Evolutionary conservation across 2,797 vertebrate species (phyloP), one percentile per base, ranked within the genome.

Genomic region (Cossypha caffra): DNA sequence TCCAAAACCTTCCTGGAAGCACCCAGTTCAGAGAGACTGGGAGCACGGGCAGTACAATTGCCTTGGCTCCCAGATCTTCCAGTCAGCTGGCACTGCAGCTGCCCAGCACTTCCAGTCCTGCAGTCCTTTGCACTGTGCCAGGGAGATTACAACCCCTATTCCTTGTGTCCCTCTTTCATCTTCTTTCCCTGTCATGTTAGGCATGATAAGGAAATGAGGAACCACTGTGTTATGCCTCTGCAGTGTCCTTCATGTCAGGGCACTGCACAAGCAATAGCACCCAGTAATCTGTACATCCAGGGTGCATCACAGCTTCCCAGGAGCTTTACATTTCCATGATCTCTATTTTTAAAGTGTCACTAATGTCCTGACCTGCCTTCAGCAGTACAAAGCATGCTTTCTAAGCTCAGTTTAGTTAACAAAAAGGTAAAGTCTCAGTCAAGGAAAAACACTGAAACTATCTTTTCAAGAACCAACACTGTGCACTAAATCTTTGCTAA

Each of bases 361-460:
- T 31, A 23, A 8, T 68, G 5, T 28, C 11, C 45, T 47, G 29
- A 45, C 11, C 12, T 18, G 26, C 25, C 61, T 45, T 73, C 66
- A 58, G 26, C 45, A 47, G 45, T 3, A 68, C 5, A 68, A 80
- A 68, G 31, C 5, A 3, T 26, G 9, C 2, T 26, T 1, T 26
- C 43, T 48, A 16, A n/a, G 28, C 23, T 86, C 67, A 58, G 33
- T 48, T 38, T 16, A 52, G 13, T 17, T 69, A 42, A 64, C 37
- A 51, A 77, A 76, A 76, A 63, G 4, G 4, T 58, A 50, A 57
- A 38, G 10, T 54, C 4, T 7, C 20, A 20, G 23, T 19, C 51
- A 42, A 79, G 20, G 29, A 17, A 66, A 54, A 38, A 48, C 40
- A 0, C 0, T 5, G 6, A 40, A 76, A n/a, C 18, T 11, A 1